Evolutionary conservation across 2,113 vertebrate species (phyloP).

Genomic region (Mustela lutreola): DNA sequence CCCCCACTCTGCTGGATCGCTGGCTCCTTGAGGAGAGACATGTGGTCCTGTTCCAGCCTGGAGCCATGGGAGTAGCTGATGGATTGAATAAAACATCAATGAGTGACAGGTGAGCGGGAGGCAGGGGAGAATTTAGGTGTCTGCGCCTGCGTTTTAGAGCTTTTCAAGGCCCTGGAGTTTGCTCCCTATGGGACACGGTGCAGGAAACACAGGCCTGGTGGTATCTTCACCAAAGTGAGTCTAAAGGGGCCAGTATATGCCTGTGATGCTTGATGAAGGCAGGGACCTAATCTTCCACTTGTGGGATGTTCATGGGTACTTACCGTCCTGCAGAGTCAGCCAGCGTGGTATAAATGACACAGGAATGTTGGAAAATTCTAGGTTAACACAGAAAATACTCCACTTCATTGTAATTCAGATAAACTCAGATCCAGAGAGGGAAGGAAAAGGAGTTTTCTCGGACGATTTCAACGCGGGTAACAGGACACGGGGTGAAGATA

Average conservation of each 20-base stretch:
- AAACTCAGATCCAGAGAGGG: background rate
- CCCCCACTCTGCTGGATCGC: background rate
- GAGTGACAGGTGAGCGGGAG: no score
- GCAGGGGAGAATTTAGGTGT: background rate
- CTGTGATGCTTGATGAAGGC: background rate
- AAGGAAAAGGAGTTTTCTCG: background rate
- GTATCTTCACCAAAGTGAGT: background rate
- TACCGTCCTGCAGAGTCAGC: background rate
- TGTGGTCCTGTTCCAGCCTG: background rate
- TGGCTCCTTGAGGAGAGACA: background rate
- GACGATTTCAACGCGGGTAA: background rate
- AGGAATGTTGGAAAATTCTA: background rate
- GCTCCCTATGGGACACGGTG: background rate
- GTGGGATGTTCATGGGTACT: rapidly evolving
- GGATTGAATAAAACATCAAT: background rate
- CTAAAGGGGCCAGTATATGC: background rate
- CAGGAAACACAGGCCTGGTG: rapidly evolving
- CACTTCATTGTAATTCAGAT: background rate
- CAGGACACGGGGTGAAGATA: background rate
- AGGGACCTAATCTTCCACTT: background rate
- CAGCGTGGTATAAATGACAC: rapidly evolving
- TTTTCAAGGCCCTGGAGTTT: background rate
- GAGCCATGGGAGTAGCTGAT: background rate
- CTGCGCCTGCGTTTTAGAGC: background rate
- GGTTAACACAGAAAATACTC: background rate